Percentiles rank a stretch among this genome's conserved stretches.
These are phyloP conservation scores for Drosophila atroscutellata DNA, from an alignment of 2,888 invertebrate genomes.

Conservation along the genomic window DNA sequence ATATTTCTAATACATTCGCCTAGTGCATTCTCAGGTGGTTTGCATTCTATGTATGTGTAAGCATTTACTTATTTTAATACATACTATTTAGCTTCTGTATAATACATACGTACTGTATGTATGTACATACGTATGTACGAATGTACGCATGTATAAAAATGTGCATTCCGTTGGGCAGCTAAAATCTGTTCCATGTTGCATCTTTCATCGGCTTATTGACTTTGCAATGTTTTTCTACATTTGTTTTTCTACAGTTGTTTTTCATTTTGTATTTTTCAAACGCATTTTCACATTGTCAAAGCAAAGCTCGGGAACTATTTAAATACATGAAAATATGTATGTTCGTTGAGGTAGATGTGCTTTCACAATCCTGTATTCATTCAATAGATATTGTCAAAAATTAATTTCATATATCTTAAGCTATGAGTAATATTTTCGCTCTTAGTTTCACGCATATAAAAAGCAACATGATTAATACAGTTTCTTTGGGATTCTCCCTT, in stretches of 20 bases:
- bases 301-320: slow-evolving; percentile 11
- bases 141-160: slow-evolving; percentile 11
- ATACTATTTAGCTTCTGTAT: not conserved
- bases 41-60: slow-evolving; percentile 30
- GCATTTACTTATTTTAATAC: slow-evolving; percentile 9
- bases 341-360: not conserved
- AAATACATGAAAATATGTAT: not conserved
- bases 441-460: not conserved
- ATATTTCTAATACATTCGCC: slow-evolving; percentile 38
- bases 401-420: not conserved
- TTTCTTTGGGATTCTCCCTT: not conserved
- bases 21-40: slow-evolving; percentile 74
- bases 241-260: slow-evolving; percentile 61
- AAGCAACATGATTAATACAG: not conserved
- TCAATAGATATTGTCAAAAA: too few relatives aligned
- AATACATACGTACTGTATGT: not conserved
- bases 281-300: slow-evolving; percentile 24
- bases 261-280: slow-evolving; percentile 11
- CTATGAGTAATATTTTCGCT: not conserved
- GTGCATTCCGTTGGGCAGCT: slow-evolving; percentile 41
- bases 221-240: slow-evolving; percentile 59
- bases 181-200: slow-evolving; percentile 67
- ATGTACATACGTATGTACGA: not conserved
- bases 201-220: slow-evolving; percentile 30
- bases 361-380: too few relatives aligned